Percentiles rank a stretch among this genome's conserved stretches.
Evolutionary conservation across 1,140 invertebrate species (phyloP).

Genomic region (Tetragnatha versicolor): DNA sequence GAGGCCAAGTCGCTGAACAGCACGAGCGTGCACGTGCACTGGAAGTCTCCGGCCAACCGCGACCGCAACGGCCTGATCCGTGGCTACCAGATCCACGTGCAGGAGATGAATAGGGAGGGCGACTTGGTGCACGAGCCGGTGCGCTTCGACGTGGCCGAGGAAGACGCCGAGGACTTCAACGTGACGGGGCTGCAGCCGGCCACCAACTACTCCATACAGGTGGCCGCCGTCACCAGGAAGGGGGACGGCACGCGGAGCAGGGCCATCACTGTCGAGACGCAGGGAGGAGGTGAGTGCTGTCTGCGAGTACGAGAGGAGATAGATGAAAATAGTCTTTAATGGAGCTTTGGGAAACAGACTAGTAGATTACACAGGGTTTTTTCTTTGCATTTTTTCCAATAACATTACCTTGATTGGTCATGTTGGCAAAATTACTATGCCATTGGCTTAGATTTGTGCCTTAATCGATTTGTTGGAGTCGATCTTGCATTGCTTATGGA

Average conservation of each 20-base stretch:
- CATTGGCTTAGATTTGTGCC: too few species aligned
- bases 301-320: neutral
- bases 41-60: slow-evolving; percentile 87
- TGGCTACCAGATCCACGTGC: slow-evolving; percentile 94
- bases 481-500: too few species aligned
- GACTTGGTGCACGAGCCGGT: slow-evolving; percentile 60
- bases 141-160: slow-evolving; percentile 79
- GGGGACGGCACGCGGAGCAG: slow-evolving; percentile 90
- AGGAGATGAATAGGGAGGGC: slow-evolving; percentile 82
- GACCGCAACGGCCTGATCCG: slow-evolving; percentile 95
- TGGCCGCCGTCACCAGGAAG: slow-evolving; percentile 91
- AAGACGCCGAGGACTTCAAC: slow-evolving; percentile 78
- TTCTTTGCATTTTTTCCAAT: too few species aligned
- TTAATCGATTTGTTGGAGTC: too few species aligned
- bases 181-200: slow-evolving; percentile 90
- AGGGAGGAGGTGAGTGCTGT: slow-evolving; percentile 74
- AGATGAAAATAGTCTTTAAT: too few species aligned
- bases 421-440: too few species aligned
- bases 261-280: slow-evolving; percentile 83
- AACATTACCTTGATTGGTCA: too few species aligned
- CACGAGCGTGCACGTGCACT: slow-evolving; percentile 87
- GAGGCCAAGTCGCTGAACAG: slow-evolving; percentile 87
- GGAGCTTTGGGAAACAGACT: too few species aligned
- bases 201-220: slow-evolving; percentile 81
- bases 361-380: too few species aligned